Base-by-base conservation (phyloP, 2,113 vertebrate species). In the Synodontis membranacea region DNA sequence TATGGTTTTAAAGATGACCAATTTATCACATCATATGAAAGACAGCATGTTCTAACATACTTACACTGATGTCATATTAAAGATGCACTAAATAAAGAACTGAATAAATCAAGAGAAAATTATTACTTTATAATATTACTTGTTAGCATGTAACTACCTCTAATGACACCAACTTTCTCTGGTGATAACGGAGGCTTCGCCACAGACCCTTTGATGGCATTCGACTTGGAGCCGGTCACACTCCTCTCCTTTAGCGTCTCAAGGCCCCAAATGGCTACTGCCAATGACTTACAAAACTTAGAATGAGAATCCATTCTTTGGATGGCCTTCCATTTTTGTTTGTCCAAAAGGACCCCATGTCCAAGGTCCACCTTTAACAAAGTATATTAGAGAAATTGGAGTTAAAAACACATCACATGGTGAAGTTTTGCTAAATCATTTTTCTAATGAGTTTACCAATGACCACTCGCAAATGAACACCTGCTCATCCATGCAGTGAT, bases 81-180 rank as follows among this genome's bases (percentile, higher is more conserved):
- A 76, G 72, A 25, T n/a, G 23, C 15, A 34, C 48, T 7, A 76
- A 76, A 50, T 50, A 19, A 50, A 76, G 1, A 74, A 15, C 5
- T 46, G 23, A 12, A 1, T 28, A 15, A 76, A 48, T 70, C 37
- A 2, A 42, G 1, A 39, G 37, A 50, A 76, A 76, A 8, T 3
- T 8, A 31, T 9, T 31, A 54, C 48, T 54, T 79, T 14, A 0
- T 37, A 37, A 23, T 46, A 62, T 37, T 34, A 21, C 0, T 31
- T 39, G 2, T 44, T 39, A 28, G 39, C 12, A 74, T 64, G 28
- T 60, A 8, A 75, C 21, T 78, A 87, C 86, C 86, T 87, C 86
- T 87, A 48, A 87, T 87, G 46, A 87, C 80, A 52, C 86, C 86
- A 42, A 87, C 86, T 87, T 87, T 87, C 44, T 87, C 80, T 64